Conservation (phyloP, 2,113 vertebrate genomes). For the Erinaceus europaeus region DNA sequence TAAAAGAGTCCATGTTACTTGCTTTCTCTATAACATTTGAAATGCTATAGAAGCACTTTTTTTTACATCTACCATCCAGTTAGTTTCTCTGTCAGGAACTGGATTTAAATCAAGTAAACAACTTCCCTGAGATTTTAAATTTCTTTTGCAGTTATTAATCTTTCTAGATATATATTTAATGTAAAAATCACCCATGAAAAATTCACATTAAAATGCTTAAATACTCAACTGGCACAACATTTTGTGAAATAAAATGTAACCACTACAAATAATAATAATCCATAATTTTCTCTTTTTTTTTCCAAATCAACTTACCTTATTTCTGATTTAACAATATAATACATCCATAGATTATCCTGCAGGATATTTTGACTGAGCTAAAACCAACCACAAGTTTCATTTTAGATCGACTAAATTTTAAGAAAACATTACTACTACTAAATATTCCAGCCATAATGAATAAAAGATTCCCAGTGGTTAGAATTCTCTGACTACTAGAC, state of each 20-base stretch:
- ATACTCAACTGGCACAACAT: background rate
- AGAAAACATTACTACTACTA: constrained; percentile 52
- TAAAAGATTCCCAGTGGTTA: constrained; percentile 59
- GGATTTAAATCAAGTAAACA: constrained; percentile 11
- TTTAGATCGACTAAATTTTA: constrained; percentile 44
- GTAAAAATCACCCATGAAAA: constrained; percentile 35
- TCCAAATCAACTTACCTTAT: constrained; percentile 77
- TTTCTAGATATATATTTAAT: background rate
- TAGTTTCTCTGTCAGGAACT: background rate
- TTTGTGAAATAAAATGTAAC: constrained; percentile 50
- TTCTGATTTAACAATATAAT: background rate
- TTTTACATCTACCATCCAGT: background rate
- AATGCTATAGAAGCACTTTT: background rate
- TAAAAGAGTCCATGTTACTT: background rate
- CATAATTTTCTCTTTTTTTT: constrained; percentile 24
- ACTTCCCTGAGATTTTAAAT: constrained; percentile 24
- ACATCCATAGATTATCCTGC: constrained; percentile 33
- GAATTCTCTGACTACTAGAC: constrained; percentile 50
- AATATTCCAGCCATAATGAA: constrained; percentile 33
- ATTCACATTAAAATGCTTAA: constrained; percentile 19
- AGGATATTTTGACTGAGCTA: constrained; percentile 58
- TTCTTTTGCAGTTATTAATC: background rate
- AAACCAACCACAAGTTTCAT: constrained; percentile 29
- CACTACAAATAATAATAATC: background rate
- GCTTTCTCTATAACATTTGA: background rate